A percentile compares a stretch with the other conserved stretches of the same genome.
Evolutionary conservation across 1,140 invertebrate genomes (phyloP).

Genomic region (Hylaeus anthracinus): DNA sequence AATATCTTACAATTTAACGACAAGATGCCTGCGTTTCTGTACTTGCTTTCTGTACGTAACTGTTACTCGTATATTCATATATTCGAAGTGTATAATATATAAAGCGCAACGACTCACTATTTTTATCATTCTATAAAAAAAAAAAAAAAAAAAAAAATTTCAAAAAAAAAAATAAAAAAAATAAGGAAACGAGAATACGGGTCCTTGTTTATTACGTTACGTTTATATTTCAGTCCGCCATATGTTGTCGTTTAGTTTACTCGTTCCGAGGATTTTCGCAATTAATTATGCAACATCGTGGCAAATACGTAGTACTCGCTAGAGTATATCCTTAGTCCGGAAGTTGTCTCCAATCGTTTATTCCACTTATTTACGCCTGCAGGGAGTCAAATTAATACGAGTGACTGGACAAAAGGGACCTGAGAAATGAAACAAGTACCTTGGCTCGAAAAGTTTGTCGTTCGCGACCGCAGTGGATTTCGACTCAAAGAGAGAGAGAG

Average conservation of each 20-base stretch:
- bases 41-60: constrained; percentile 74
- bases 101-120: constrained; percentile 78
- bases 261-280: constrained; percentile 50
- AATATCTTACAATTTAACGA: constrained; percentile 81
- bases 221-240: constrained; percentile 72
- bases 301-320: constrained; percentile 62
- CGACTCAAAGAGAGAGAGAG: neutral
- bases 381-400: neutral
- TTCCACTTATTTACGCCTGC: constrained; percentile 49
- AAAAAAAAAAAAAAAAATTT: constrained; percentile 68
- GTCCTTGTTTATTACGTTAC: constrained; percentile 66
- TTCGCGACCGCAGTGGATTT: constrained; percentile 26
- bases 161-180: constrained; percentile 69
- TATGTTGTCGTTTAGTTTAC: constrained; percentile 64
- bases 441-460: constrained; percentile 7
- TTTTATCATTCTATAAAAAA: constrained; percentile 74
- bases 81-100: constrained; percentile 75
- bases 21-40: constrained; percentile 78
- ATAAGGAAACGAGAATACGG: constrained; percentile 70
- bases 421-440: neutral
- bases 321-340: constrained; percentile 54
- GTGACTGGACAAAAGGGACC: neutral
- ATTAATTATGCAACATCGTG: constrained; percentile 68
- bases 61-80: constrained; percentile 75
- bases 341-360: constrained; percentile 68